Base-by-base conservation (phyloP, 2,888 invertebrate species). In the Diogma glabrata region DNA sequence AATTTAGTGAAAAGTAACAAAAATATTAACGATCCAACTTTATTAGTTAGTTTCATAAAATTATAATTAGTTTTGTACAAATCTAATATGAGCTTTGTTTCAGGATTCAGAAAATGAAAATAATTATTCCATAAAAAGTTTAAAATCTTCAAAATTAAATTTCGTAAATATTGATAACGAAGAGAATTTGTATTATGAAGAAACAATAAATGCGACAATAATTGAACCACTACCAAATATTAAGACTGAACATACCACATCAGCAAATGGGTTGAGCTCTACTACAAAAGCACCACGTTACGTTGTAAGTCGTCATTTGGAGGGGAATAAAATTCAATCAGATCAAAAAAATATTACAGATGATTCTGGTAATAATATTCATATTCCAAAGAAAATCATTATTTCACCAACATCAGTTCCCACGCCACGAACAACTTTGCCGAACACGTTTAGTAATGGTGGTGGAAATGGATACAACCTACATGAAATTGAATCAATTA, bases 1-100 rank as follows among this genome's bases (percentile, higher is more conserved):
- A 72, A 70, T 57, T 73, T 72, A 28, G 73, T 72, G 57, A 71
- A 67, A 19, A 74, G 74, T 56, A 59, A 59, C 51, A 59, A 59
- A 49, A 58, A 55, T 55, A 57, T 55, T 53, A 60, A 60, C 55
- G 60, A 60, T 60, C 59, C 63, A 50, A 59, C 56, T 55, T 52
- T 26, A 10, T 26, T 46, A 24, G 46, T 46, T 24, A 46, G 23
- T 16, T 48, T 19, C 23, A 49, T 28, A 43, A 7, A 19, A 16
- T 9, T 8, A 43, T 16, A 24, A 26, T 46, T 46, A 24, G 24
- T 24, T 24, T 24, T 24, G 6, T 46, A 43, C 22, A n/a, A 43
- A 43, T 14, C 40, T 40, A 28, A 20, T 20, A 40, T 20, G 22
- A 40, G 7, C 6, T 8, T 22, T 43, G 10, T 46, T 46, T 14